Conservation (phyloP, 2,888 invertebrate genomes). For the Charanyca ferruginea region DNA sequence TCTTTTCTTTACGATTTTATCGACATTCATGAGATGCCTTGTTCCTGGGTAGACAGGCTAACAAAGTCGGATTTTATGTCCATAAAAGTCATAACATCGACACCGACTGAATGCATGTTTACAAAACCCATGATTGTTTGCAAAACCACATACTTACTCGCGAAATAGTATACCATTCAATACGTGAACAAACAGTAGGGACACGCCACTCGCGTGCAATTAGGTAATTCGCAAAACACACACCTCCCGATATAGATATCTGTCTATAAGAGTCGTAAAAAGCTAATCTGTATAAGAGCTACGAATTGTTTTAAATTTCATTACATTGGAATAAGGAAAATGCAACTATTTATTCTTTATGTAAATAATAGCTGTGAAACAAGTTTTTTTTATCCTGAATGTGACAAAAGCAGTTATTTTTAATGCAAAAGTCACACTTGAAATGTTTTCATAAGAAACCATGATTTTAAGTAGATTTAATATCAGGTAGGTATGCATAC, state of each 20-base stretch:
- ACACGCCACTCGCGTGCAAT: background rate
- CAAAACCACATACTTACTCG: slow-evolving; percentile 24
- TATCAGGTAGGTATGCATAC: too few relatives aligned
- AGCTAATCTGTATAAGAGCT: slow-evolving; percentile 9
- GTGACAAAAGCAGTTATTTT: too few relatives aligned
- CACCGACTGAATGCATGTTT: slow-evolving; percentile 52
- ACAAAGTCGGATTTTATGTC: slow-evolving; percentile 8
- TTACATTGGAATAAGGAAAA: slow-evolving; percentile 7
- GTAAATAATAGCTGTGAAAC: background rate
- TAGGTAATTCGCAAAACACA: slow-evolving; percentile 6
- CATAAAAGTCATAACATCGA: slow-evolving; percentile 39
- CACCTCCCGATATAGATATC: background rate
- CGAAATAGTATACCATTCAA: slow-evolving; percentile 6
- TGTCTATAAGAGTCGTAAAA: slow-evolving; percentile 32
- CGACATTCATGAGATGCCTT: too few relatives aligned
- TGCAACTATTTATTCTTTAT: background rate
- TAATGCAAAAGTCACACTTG: too few relatives aligned
- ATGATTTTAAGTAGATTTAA: too few relatives aligned
- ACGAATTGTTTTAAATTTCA: background rate
- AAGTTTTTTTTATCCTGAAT: background rate
- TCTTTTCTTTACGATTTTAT: too few relatives aligned
- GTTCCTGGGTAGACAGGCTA: background rate
- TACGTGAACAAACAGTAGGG: background rate
- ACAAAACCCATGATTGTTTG: slow-evolving; percentile 35
- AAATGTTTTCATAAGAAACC: too few relatives aligned